Conservation (phyloP, 2,797 vertebrate genomes). For the Poeciliopsis presidionis region DNA sequence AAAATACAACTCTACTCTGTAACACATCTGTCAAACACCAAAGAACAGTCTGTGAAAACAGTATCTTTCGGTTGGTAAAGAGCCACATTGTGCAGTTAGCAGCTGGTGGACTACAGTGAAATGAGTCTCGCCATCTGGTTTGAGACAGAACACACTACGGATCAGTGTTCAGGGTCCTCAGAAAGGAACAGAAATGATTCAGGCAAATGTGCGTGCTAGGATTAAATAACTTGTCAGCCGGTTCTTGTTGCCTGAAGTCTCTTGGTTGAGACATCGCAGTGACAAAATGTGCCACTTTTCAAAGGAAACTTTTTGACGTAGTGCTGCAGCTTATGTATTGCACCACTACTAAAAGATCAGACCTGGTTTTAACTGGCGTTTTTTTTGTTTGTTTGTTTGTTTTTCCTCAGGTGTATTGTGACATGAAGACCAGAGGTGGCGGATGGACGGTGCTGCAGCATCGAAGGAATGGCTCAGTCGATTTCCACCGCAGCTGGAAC, state of each 20-base stretch:
- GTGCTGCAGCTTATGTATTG: background rate
- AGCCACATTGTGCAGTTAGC: slow-evolving; percentile 3
- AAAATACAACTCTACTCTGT: background rate
- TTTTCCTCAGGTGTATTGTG: slow-evolving; percentile 81
- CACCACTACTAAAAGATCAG: background rate
- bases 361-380: background rate
- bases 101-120: slow-evolving; percentile 18
- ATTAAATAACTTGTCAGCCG: slow-evolving; percentile 2
- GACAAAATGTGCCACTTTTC: background rate
- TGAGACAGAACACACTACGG: slow-evolving; percentile 11
- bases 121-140: slow-evolving; percentile 6
- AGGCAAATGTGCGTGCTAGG: background rate
- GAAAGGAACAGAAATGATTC: slow-evolving; percentile 10
- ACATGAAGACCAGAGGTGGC: slow-evolving; percentile 86
- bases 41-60: slow-evolving; percentile 8
- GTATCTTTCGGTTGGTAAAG: slow-evolving; percentile 21
- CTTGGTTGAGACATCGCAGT: background rate
- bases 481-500: slow-evolving; percentile 84
- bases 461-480: slow-evolving; percentile 80
- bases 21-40: background rate
- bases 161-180: background rate
- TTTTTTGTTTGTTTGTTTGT: background rate
- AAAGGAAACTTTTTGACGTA: background rate
- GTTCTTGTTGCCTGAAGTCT: background rate
- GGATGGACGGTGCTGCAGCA: slow-evolving; percentile 88